Base-by-base conservation (phyloP, 2,797 vertebrate genomes). In the Gobionotothen gibberifrons region DNA sequence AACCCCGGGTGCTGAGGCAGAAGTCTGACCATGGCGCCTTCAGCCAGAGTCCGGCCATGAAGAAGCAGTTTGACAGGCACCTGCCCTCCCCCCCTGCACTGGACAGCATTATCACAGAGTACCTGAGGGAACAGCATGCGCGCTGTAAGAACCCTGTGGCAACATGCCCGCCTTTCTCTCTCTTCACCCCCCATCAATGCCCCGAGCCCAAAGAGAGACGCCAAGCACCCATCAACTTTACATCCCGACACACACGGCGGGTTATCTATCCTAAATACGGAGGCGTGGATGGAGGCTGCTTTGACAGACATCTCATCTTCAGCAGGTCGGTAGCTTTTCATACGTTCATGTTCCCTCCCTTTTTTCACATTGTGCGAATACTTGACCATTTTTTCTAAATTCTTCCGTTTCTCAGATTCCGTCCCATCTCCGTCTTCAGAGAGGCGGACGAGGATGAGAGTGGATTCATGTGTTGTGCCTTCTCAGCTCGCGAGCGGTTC, bases 61-160 rank as follows among this genome's bases (percentile, higher is more conserved):
- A 98, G 92, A 99, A 99, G 82, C 98, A 99, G 92, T 89, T 99
- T 92, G 98, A 99, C 90, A 94, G 97, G 65, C 97, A 98, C 85
- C 95, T 98, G 85, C 98, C 98, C 66, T 99, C 98, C 68, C 98
- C 98, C 0, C 98, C 98, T 74, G 96, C 96, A 0, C 90, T 99
- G 83, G 98, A 99, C 95, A 96, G 97, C 92, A 99, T 99, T 91
- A 99, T 99, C 92, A 99, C 98, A 17, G 98, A 99, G 85, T 99
- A 99, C 89, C 93, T 99, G 91, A 95, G 98, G 83, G 98, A 99
- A 87, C 98, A 99, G 91, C 98, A 99, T 0, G 97, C 98, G 3
- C 98, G 98, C 90, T 99, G 98, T 93, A 99, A 99, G 93, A 99
- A 99, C 94, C 98, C 98, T 0, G 98, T 99, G 53, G 98, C 97